Evolutionary conservation across 2,113 vertebrate genomes (phyloP).

Genomic region (Eurypyga helias): DNA sequence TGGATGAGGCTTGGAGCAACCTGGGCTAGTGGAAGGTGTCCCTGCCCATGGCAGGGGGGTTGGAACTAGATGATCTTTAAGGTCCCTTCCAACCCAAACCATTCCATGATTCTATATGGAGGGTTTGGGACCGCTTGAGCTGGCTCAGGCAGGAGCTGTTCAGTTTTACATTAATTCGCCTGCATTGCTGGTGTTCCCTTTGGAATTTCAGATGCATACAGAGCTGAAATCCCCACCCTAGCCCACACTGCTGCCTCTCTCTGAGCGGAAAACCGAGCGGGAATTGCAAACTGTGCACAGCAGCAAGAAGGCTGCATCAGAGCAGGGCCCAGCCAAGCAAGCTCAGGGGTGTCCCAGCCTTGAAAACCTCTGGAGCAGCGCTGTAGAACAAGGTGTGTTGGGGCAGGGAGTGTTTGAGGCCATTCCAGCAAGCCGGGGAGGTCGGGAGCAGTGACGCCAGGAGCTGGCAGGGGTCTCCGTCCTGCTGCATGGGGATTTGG

Average conservation of each 20-base stretch:
- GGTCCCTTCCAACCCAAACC: too few species aligned
- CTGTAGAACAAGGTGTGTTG: neutral
- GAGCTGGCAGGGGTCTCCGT: neutral
- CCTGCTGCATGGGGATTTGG: neutral
- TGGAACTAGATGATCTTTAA: too few species aligned
- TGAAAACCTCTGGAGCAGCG: neutral
- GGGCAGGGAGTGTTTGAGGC: neutral
- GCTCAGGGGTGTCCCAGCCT: neutral
- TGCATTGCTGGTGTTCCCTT: neutral
- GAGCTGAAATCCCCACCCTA: neutral
- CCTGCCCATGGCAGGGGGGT: too few species aligned
- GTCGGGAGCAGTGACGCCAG: neutral
- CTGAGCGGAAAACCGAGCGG: neutral
- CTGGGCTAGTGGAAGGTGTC: too few species aligned
- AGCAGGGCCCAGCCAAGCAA: neutral
- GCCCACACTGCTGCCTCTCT: neutral
- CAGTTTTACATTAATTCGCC: neutral
- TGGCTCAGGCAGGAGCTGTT: neutral
- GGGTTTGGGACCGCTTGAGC: neutral
- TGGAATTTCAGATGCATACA: neutral
- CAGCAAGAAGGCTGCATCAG: rapidly evolving
- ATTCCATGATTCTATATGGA: too few species aligned
- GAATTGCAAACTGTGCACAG: rapidly evolving
- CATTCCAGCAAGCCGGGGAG: neutral
- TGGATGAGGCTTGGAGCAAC: too few species aligned